These are phyloP conservation scores for Calameuta pallipes DNA, from an alignment of 2,888 invertebrate species.

Conservation along the genomic window DNA sequence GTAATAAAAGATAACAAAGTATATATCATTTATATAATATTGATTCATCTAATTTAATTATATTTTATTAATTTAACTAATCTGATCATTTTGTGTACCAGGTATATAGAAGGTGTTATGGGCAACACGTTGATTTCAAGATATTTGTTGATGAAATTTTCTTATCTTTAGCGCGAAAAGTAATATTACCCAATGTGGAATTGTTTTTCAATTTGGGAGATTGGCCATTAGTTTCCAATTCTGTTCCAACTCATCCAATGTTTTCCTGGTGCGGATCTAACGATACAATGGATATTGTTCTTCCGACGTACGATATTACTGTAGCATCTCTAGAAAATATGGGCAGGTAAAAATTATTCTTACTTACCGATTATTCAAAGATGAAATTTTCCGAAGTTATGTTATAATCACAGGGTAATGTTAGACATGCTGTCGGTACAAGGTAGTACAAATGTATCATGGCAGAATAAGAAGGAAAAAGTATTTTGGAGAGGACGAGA, in stretches of 20 bases:
- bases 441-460: conserved; percentile 77
- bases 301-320: conserved; percentile 96
- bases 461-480: conserved; percentile 80
- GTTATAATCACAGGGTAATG: conserved; percentile 74
- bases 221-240: conserved; percentile 84
- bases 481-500: conserved; percentile 95
- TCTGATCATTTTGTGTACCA: conserved; percentile 37
- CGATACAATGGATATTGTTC: conserved; percentile 85
- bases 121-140: conserved; percentile 94
- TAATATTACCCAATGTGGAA: conserved; percentile 86
- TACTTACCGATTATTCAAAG: background rate
- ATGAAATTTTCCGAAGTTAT: background rate
- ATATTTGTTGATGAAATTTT: conserved; percentile 94
- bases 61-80: background rate
- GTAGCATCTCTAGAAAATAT: conserved; percentile 93
- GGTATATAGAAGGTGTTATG: conserved; percentile 90
- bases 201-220: conserved; percentile 94
- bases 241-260: conserved; percentile 76
- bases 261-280: conserved; percentile 97
- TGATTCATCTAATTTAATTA: background rate
- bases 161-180: conserved; percentile 83
- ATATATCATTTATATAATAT: conserved; percentile 21
- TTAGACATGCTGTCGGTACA: conserved; percentile 93
- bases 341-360: conserved; percentile 77
- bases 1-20: conserved; percentile 81